Percentiles rank a stretch among this genome's conserved stretches.
Conservation (phyloP, 2,113 vertebrate species). For the Mandrillus leucophaeus region DNA sequence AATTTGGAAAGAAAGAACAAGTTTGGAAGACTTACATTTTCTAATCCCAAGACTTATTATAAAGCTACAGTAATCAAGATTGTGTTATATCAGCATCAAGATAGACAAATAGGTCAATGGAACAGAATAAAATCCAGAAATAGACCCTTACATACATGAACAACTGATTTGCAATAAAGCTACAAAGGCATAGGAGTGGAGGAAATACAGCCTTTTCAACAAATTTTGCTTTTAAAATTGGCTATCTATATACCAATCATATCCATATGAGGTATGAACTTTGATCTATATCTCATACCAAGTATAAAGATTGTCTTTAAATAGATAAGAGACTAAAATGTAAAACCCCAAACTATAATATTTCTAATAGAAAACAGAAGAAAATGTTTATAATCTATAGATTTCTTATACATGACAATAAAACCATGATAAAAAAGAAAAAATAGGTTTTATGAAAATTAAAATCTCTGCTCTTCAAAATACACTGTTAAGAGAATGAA, state of each 20-base stretch:
- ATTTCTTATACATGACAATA: background rate
- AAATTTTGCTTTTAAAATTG: background rate
- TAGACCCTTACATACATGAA: background rate
- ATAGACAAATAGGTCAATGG: background rate
- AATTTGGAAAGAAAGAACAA: background rate
- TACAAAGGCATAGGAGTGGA: background rate
- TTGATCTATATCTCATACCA: background rate
- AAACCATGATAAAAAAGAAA: background rate
- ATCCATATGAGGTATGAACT: background rate
- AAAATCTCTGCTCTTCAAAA: background rate
- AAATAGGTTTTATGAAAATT: background rate
- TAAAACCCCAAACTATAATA: background rate
- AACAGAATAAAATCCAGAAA: background rate
- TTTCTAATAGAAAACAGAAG: background rate
- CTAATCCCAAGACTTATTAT: background rate
- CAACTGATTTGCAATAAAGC: background rate
- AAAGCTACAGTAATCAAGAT: background rate
- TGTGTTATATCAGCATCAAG: background rate
- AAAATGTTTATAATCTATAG: background rate
- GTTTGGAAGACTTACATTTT: background rate
- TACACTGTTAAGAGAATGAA: background rate
- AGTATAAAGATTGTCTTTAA: background rate
- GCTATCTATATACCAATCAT: background rate
- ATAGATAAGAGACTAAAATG: background rate
- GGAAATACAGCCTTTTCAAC: background rate